Percentiles rank a stretch among this genome's conserved stretches.
These are phyloP conservation scores for Lichenostomus cassidix DNA, from an alignment of 2,113 vertebrate genomes.

Conservation along the genomic window DNA sequence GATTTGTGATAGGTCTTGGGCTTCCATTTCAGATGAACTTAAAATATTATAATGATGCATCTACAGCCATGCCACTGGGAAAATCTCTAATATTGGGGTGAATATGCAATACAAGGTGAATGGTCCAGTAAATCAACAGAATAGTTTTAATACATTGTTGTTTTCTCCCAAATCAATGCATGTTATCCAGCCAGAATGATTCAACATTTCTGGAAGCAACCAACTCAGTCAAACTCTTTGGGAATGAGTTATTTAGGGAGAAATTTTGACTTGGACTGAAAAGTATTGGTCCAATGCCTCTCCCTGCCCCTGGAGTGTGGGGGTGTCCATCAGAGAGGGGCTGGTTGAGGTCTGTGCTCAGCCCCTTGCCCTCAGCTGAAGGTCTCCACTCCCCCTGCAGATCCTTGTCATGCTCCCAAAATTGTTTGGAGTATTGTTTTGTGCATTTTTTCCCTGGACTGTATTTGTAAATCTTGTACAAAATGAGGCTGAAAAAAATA, in stretches of 20 bases:
- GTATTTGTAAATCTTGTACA: not conserved
- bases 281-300: not conserved
- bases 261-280: not conserved
- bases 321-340: not conserved
- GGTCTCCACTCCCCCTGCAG: not conserved
- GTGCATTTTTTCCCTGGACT: not conserved
- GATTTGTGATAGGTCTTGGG: not conserved
- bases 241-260: not conserved
- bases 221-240: not conserved
- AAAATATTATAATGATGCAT: not conserved
- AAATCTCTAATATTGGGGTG: not conserved
- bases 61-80: not conserved
- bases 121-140: not conserved
- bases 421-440: not conserved
- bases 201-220: not conserved
- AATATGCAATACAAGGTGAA: not conserved
- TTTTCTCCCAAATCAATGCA: not conserved
- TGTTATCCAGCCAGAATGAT: not conserved
- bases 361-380: not conserved
- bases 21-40: not conserved
- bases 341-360: not conserved
- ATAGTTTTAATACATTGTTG: not conserved
- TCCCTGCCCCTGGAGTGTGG: fast-evolving
- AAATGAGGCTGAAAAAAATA: not conserved
- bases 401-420: not conserved